Evolutionary conservation across 2,888 invertebrate genomes (phyloP), one percentile per base, ranked within the genome.

Genomic region (Epistrophe eligans): DNA sequence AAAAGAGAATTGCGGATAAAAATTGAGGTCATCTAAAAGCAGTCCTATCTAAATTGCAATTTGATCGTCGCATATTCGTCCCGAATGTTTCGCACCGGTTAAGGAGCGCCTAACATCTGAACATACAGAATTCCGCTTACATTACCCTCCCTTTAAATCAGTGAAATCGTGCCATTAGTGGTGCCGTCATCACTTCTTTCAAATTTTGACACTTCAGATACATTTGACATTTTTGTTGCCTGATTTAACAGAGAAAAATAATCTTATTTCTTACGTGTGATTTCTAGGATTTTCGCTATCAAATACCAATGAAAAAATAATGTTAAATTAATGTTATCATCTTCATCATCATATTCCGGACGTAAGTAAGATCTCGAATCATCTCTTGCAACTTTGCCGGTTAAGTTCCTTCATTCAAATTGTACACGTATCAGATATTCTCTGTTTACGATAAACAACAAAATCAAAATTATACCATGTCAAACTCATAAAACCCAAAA

Each of bases 261-360:
- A 84, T 81, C 77, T 81, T 66, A 77, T 83, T 82, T 85, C 85
- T 88, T 88, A 88, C 88, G 88, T 88, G 88, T 82, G 85, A 85
- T 62, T 83, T 79, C 66, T 57, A 15, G 76, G 76, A 48, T 76
- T 83, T 79, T 76, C 66, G 71, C 72, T 48, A 76, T 79, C 67
- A 79, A 87, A 71, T 66, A 55, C 76, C 64, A 43, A 76, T 76
- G 79, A 64, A 48, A 76, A 87, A 76, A 87, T 83, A 87, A 87
- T 87, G 87, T 77, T 82, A 58, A 76, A 83, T 58, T 87, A 87
- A 79, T 15, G 58, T 15, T 38, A 60, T 67, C 57, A 83, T 45
- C 66, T 83, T 76, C 76, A 67, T 72, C 60, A 72, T 62, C 71
- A 87, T 72, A 79, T 45, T 72, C 81, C 79, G 72, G 79, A 79